Evolutionary conservation across 2,113 vertebrate species (phyloP), one percentile per base, ranked within the genome.

Genomic region (Phainopepla nitens): DNA sequence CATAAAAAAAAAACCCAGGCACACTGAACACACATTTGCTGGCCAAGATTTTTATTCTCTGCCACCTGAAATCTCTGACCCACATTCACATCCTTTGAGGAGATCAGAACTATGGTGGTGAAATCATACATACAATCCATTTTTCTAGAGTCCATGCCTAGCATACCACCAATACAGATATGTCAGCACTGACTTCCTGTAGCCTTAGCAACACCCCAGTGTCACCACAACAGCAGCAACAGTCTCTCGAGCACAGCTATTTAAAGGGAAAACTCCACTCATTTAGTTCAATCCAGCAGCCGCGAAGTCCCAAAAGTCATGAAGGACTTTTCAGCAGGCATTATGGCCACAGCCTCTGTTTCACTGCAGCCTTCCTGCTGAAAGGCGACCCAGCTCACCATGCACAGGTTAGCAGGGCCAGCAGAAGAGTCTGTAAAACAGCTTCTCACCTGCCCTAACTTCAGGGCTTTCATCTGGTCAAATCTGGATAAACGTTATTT

Each of bases 241-340:
- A 91, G 71, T 15, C 50, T 87, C 90, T 61, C 3, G 2, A 44
- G 54, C 11, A 1, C 53, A 47, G 70, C 87, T 96, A 82, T 87
- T 95, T 92, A 84, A 92, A 94, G 91, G 93, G 84, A 96, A 96
- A 96, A 85, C 83, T 89, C 94, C 73, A 91, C 79, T 90, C 70
- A 45, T 45, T 53, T n/a, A 14, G 47, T 81, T 73, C n/a, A 0
- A 23, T 36, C 81, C 16, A 0, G 35, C 65, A 88, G 49, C 75
- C 2, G 3, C 0, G 5, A 90, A 86, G 71, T 47, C 47, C 39
- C 12, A 0, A 81, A 77, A 62, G 88, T 65, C 75, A 65, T 13
- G 33, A 53, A 85, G 72, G 64, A 35, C 72, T 16, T 68, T 58
- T 71, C 73, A 56, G 21, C 23, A 1, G 15, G 82, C 90, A 94